Conservation (phyloP, 2,888 invertebrate species). For the Metacarcinus magister region DNA sequence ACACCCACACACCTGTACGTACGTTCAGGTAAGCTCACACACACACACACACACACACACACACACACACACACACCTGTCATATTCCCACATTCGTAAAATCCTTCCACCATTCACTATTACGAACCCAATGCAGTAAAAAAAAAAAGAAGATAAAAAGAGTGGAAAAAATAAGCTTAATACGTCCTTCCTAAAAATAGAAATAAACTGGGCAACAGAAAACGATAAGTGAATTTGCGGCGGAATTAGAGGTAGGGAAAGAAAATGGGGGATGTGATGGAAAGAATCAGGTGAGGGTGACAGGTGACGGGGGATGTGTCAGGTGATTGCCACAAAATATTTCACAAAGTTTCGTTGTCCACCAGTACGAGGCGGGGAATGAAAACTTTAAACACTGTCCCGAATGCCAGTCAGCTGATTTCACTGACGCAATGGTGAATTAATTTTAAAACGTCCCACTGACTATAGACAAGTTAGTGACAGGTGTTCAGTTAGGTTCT, state of each 20-base stretch:
- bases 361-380: not conserved
- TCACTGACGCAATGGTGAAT: conserved; percentile 13
- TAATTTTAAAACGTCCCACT: not conserved
- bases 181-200: not conserved
- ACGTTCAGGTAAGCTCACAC: not conserved
- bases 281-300: not conserved
- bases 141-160: no score
- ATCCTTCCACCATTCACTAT: not conserved
- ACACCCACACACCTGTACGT: not conserved
- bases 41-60: conserved; percentile 29
- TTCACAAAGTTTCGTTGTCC: not conserved
- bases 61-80: not conserved
- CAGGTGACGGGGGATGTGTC: not conserved
- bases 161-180: no score
- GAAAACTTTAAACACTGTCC: not conserved
- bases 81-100: not conserved
- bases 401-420: not conserved
- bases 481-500: not conserved
- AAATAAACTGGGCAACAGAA: not conserved
- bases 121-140: no score
- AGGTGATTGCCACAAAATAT: not conserved
- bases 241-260: not conserved
- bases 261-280: not conserved
- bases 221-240: not conserved
- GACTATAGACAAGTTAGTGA: not conserved